Percentiles rank a stretch among this genome's conserved stretches.
These are phyloP conservation scores for Podarcis raffonei DNA, from an alignment of 2,113 vertebrate species.

Conservation along the genomic window DNA sequence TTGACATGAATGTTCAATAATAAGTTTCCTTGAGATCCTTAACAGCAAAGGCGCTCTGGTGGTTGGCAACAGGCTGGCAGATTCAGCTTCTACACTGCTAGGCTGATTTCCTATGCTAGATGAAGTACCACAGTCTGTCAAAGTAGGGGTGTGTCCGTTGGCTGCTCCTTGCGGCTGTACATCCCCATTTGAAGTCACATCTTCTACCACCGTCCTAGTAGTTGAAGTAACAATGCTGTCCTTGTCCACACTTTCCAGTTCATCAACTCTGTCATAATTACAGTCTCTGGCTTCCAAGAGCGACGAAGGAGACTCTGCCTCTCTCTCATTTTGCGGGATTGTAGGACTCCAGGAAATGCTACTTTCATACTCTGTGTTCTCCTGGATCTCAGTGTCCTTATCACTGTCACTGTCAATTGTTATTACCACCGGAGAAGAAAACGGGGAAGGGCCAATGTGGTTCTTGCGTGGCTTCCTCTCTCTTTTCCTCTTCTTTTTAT, in stretches of 20 bases:
- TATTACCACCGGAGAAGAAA: conserved; percentile 80
- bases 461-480: conserved; percentile 86
- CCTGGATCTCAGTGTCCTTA: conserved; percentile 65
- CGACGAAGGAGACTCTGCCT: conserved; percentile 28
- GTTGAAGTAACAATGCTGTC: conserved; percentile 13
- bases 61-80: conserved; percentile 55
- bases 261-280: conserved; percentile 48
- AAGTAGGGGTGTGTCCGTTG: conserved; percentile 38
- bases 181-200: conserved; percentile 37
- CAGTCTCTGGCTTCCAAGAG: conserved; percentile 36
- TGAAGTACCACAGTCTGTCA: conserved; percentile 15
- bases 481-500: conserved; percentile 90
- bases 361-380: conserved; percentile 36
- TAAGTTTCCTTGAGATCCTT: conserved; percentile 72
- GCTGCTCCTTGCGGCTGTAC: conserved; percentile 32
- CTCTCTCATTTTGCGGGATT: conserved; percentile 26
- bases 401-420: conserved; percentile 89
- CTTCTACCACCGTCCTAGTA: conserved; percentile 33
- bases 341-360: conserved; percentile 52
- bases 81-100: conserved; percentile 46
- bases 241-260: conserved; percentile 43
- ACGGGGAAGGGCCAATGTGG: conserved; percentile 48
- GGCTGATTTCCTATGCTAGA: conserved; percentile 37
- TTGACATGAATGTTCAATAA: conserved; percentile 58
- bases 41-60: conserved; percentile 61